Conservation (phyloP, 1,140 invertebrate genomes). For the Bombus confusus region DNA sequence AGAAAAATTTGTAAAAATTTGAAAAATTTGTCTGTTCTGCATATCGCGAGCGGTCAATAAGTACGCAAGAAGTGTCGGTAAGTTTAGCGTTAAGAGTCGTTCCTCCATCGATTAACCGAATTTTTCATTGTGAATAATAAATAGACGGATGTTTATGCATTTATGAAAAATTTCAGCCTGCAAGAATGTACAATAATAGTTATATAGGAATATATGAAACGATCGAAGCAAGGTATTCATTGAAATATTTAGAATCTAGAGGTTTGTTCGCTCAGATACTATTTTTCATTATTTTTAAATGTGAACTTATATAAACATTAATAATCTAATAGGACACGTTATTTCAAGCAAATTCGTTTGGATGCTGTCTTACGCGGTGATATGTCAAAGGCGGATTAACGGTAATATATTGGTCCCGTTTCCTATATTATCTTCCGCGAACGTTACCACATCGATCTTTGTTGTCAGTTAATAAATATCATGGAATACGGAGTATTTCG, state of each 20-base stretch:
- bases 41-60: no score
- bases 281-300: no score
- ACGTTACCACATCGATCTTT: slow-evolving; percentile 54
- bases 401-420: neutral
- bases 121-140: slow-evolving; percentile 7
- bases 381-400: slow-evolving; percentile 47
- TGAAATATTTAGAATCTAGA: no score
- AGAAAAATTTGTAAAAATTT: no score
- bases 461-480: slow-evolving; percentile 62
- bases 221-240: no score
- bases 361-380: slow-evolving; percentile 9
- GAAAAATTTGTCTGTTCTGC: no score
- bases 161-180: neutral
- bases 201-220: no score
- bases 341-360: slow-evolving; percentile 5
- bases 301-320: neutral
- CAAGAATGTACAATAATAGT: neutral
- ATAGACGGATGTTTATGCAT: neutral
- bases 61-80: no score
- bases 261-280: no score
- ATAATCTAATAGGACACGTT: neutral
- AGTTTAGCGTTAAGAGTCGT: no score
- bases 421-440: slow-evolving; percentile 11
- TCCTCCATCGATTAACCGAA: slow-evolving; percentile 11
- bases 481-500: slow-evolving; percentile 5